Conservation (phyloP, 2,797 vertebrate genomes). For the Allobates femoralis region DNA sequence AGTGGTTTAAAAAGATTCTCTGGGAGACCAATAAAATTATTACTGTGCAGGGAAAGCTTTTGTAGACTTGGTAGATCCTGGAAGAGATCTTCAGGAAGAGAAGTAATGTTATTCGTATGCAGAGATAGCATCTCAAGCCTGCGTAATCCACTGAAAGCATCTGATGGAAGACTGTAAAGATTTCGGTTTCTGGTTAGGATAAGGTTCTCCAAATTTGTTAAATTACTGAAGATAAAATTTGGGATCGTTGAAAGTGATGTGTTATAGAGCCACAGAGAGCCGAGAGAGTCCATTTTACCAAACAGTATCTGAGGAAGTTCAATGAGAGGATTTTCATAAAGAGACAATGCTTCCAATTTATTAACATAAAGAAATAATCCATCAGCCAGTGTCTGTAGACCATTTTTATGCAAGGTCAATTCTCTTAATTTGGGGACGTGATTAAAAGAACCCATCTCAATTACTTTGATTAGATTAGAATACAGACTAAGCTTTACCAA, state of each 20-base stretch:
- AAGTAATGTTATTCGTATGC: slow-evolving; percentile 74
- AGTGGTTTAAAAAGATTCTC: slow-evolving; percentile 75
- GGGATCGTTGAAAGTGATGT: slow-evolving; percentile 85
- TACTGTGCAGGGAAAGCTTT: slow-evolving; percentile 75
- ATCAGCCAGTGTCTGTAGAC: slow-evolving; percentile 75
- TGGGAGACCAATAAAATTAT: slow-evolving; percentile 76
- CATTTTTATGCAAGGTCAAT: slow-evolving; percentile 81
- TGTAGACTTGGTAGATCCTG: slow-evolving; percentile 73
- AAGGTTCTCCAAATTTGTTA: slow-evolving; percentile 80
- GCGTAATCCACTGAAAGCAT: slow-evolving; percentile 79
- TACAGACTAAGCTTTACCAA: slow-evolving; percentile 79
- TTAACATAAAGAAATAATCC: slow-evolving; percentile 82
- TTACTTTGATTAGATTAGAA: slow-evolving; percentile 75
- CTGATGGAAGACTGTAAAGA: slow-evolving; percentile 77
- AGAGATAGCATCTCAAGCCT: slow-evolving; percentile 80
- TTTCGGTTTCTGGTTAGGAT: slow-evolving; percentile 77
- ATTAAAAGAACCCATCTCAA: slow-evolving; percentile 80
- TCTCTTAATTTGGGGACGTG: slow-evolving; percentile 74
- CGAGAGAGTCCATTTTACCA: slow-evolving; percentile 82
- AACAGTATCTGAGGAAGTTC: slow-evolving; percentile 82
- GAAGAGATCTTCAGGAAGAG: slow-evolving; percentile 79
- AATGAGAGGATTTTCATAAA: slow-evolving; percentile 83
- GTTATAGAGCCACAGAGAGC: slow-evolving; percentile 78
- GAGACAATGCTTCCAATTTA: slow-evolving; percentile 75
- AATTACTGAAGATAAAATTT: slow-evolving; percentile 83